Base-by-base conservation (phyloP, 1,140 invertebrate genomes). In the Littorina saxatilis region DNA sequence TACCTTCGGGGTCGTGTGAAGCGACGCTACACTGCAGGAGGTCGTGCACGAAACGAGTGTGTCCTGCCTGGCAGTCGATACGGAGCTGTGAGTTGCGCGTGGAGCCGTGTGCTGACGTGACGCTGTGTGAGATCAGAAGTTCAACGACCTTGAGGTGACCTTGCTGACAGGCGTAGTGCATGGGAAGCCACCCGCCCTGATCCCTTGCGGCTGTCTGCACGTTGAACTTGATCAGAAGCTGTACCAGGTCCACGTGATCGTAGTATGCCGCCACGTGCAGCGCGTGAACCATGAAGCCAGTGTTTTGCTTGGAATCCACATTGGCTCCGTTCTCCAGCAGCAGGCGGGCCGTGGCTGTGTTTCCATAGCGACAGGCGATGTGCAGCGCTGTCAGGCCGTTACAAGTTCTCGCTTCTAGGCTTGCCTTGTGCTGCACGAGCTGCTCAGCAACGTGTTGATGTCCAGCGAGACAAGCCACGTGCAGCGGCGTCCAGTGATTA, bases 241-340 rank as follows among this genome's bases (percentile, higher is more conserved):
- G 92, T 0, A 98, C 97, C 87, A 97, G 97, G 76, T 96, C 95
- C 84, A 97, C 96, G 90, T 98, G 97, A 0, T 97, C 97, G 92
- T 98, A 97, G 87, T 98, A 98, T 0, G 97, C 96, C 17, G 97
- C 97, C 0, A 98, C 96, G 32, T 98, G 92, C 80, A 98, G 92
- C 61, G 97, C 96, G 32, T 9, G 27, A 32, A 27, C 61, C 61
- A 97, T 98, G 55, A 97, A 97, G 23, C 72, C 78, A 2, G 63
- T 47, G 23, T 61, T 72, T 83, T 94, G 93, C 43, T 93, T 86
- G 2, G 92, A 92, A 84, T 92, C 92, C 0, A 93, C 91, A 84
- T 94, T 92, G n/a, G 94, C 94, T 70, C 93, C 91, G 74, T 93
- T 87, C 70, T 92, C 87, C 35, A 95, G 81, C 4, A 95, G 86